Conservation (phyloP, 2,113 vertebrate genomes). For the Cyphomyrus discorhynchus region DNA sequence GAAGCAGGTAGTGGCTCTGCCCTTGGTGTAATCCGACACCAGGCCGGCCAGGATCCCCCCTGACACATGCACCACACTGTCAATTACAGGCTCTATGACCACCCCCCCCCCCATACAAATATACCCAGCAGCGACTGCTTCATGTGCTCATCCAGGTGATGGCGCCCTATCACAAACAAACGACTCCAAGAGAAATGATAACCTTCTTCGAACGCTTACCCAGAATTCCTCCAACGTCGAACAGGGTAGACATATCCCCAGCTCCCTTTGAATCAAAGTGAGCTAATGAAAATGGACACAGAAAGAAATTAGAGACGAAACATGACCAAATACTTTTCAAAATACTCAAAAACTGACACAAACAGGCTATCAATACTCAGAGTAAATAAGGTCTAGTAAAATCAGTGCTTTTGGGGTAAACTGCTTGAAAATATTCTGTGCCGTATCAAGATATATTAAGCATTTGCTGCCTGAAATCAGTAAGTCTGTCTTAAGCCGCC, state of each 20-base stretch:
- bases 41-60: constrained; percentile 84
- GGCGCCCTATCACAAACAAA: background rate
- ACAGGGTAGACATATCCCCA: constrained; percentile 86
- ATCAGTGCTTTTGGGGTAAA: background rate
- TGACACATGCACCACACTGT: constrained; percentile 38
- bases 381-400: background rate
- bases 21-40: constrained; percentile 77
- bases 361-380: background rate
- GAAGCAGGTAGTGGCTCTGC: constrained; percentile 85
- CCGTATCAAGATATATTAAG: background rate
- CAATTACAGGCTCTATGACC: background rate
- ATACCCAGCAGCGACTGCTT: background rate
- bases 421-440: background rate
- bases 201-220: constrained; percentile 53
- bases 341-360: background rate
- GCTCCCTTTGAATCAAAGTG: constrained; percentile 81
- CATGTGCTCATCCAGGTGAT: background rate
- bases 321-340: background rate
- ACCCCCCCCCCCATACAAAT: background rate
- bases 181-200: background rate
- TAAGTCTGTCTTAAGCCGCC: background rate
- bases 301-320: background rate
- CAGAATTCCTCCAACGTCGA: constrained; percentile 92
- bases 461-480: background rate
- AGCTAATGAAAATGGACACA: constrained; percentile 53